Conservation (phyloP, 2,797 vertebrate genomes). For the Sebastes oblongus region DNA sequence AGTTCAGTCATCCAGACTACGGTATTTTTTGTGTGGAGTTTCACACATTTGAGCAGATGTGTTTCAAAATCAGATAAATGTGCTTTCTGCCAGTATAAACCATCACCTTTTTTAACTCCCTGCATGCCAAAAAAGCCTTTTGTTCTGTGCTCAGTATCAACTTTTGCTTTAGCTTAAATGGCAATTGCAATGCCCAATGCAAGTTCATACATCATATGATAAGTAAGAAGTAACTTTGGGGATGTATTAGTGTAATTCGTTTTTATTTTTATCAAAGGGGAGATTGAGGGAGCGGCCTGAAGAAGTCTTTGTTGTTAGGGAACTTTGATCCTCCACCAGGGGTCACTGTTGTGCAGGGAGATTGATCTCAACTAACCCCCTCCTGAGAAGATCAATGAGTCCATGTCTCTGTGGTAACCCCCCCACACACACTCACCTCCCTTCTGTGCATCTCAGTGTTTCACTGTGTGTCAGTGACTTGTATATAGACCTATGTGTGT, state of each 20-base stretch:
- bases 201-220: neutral
- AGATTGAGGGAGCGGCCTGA: neutral
- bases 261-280: neutral
- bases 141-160: neutral
- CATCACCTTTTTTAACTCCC: neutral
- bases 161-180: neutral
- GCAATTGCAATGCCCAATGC: neutral
- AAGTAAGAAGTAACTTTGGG: neutral
- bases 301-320: conserved; percentile 41
- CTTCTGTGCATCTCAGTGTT: conserved; percentile 41
- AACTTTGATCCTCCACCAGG: conserved; percentile 74
- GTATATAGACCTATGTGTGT: neutral
- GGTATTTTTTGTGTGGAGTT: neutral
- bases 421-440: neutral
- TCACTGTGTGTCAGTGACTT: neutral
- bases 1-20: neutral
- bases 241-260: neutral
- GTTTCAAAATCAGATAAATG: neutral
- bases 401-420: conserved; percentile 43
- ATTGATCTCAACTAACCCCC: conserved; percentile 62
- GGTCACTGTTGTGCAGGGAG: conserved; percentile 80
- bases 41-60: neutral
- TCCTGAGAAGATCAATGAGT: conserved; percentile 68
- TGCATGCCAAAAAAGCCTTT: neutral
- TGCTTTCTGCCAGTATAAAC: neutral